Evolutionary conservation across 1,140 invertebrate genomes (phyloP).

Genomic region (Aphaenogaster floridana): DNA sequence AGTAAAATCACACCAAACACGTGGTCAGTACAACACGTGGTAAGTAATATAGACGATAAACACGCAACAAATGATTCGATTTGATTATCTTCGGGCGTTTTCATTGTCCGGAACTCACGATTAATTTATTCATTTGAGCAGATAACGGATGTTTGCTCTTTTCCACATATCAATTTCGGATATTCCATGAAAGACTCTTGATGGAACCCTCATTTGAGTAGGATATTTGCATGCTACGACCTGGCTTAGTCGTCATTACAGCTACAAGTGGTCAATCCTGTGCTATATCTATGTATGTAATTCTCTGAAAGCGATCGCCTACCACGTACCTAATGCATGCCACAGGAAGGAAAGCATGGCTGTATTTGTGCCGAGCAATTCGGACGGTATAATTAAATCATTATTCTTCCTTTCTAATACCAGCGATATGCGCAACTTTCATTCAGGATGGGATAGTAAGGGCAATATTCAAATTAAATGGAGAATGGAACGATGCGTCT

Average conservation of each 20-base stretch:
- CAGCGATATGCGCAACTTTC: background rate
- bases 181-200: slow-evolving; percentile 23
- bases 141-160: slow-evolving; percentile 13
- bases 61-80: background rate
- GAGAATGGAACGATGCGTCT: background rate
- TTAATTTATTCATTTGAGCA: slow-evolving; percentile 17
- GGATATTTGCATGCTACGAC: slow-evolving; percentile 46
- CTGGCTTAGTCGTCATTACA: slow-evolving; percentile 58
- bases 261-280: slow-evolving; percentile 60
- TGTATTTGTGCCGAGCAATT: slow-evolving; percentile 38
- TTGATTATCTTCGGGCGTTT: background rate
- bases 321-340: slow-evolving; percentile 53
- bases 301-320: slow-evolving; percentile 58
- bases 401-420: slow-evolving; percentile 41
- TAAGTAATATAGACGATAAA: background rate
- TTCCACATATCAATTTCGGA: slow-evolving; percentile 7
- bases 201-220: slow-evolving; percentile 37
- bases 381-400: slow-evolving; percentile 52
- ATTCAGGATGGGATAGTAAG: background rate
- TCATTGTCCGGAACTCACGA: background rate
- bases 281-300: slow-evolving; percentile 50
- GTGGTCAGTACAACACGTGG: background rate
- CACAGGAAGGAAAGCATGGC: slow-evolving; percentile 38
- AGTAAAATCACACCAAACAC: background rate
- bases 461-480: background rate